Conservation (phyloP, 2,888 invertebrate genomes). For the Hypselothyrea guttata region DNA sequence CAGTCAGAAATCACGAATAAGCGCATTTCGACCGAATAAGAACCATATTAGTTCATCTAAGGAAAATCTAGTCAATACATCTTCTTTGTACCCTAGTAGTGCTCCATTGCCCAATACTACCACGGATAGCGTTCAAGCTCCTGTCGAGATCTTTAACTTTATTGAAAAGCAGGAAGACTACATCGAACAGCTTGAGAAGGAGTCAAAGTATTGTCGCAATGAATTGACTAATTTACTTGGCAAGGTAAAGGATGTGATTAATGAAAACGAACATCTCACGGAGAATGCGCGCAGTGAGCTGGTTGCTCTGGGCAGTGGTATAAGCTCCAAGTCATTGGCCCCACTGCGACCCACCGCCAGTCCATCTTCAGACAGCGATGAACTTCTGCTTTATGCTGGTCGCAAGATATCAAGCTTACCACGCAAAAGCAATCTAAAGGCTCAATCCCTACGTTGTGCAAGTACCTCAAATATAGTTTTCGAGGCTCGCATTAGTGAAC, state of each 20-base stretch:
- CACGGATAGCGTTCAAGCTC: constrained; percentile 82
- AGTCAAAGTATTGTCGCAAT: constrained; percentile 92
- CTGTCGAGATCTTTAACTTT: constrained; percentile 89
- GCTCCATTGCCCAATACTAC: constrained; percentile 46
- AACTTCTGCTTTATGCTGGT: constrained; percentile 56
- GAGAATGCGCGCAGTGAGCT: constrained; percentile 89
- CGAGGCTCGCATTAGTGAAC: constrained; percentile 91
- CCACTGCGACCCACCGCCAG: constrained; percentile 66
- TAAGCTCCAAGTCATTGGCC: constrained; percentile 20
- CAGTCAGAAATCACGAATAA: constrained; percentile 76
- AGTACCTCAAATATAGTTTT: constrained; percentile 92
- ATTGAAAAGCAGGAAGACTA: constrained; percentile 94
- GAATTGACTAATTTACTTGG: constrained; percentile 89
- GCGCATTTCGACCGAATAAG: constrained; percentile 69
- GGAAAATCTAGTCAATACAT: constrained; percentile 71
- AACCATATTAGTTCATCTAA: constrained; percentile 70
- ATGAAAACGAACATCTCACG: constrained; percentile 91
- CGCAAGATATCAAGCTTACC: constrained; percentile 57
- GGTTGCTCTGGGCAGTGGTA: constrained; percentile 83
- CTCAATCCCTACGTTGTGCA: constrained; percentile 82
- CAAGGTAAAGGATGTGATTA: constrained; percentile 93
- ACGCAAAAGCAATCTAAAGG: constrained; percentile 51
- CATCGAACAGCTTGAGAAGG: constrained; percentile 92
- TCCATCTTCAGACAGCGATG: constrained; percentile 84
- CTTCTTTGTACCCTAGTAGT: constrained; percentile 56